Evolutionary conservation across 2,113 vertebrate species (phyloP).

Genomic region (Excalfactoria chinensis): DNA sequence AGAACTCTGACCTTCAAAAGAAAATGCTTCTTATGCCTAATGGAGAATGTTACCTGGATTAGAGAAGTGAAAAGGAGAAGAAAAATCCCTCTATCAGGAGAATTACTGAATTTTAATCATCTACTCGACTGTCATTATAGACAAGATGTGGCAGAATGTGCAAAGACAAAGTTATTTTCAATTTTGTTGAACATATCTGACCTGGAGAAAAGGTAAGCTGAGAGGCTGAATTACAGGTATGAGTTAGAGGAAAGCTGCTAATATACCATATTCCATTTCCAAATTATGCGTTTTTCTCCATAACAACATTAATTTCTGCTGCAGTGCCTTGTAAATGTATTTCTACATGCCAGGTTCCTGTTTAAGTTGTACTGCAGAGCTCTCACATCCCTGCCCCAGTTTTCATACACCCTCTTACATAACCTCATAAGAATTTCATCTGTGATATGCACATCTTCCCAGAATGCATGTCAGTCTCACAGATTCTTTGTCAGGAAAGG

Average conservation of each 20-base stretch:
- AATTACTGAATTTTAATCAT: background rate
- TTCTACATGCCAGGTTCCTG: background rate
- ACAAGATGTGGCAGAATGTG: background rate
- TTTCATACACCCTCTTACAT: background rate
- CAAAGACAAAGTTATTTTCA: background rate
- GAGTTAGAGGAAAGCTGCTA: background rate
- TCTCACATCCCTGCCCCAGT: background rate
- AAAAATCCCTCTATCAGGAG: background rate
- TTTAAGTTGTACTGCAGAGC: background rate
- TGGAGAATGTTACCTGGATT: background rate
- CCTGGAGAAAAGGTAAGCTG: background rate
- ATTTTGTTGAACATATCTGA: background rate
- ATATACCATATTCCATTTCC: background rate
- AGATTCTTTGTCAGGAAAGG: background rate
- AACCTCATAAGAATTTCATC: conserved; percentile 10
- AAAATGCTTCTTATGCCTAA: background rate
- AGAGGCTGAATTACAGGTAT: background rate
- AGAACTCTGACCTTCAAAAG: background rate
- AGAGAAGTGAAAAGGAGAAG: background rate
- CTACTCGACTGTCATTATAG: background rate
- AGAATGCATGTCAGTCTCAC: background rate
- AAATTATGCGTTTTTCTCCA: background rate
- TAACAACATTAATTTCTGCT: background rate
- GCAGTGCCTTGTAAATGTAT: background rate
- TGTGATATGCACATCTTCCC: background rate